Evolutionary conservation across 2,888 invertebrate genomes (phyloP), one percentile per base, ranked within the genome.

Genomic region (Pyrochroa serraticornis): DNA sequence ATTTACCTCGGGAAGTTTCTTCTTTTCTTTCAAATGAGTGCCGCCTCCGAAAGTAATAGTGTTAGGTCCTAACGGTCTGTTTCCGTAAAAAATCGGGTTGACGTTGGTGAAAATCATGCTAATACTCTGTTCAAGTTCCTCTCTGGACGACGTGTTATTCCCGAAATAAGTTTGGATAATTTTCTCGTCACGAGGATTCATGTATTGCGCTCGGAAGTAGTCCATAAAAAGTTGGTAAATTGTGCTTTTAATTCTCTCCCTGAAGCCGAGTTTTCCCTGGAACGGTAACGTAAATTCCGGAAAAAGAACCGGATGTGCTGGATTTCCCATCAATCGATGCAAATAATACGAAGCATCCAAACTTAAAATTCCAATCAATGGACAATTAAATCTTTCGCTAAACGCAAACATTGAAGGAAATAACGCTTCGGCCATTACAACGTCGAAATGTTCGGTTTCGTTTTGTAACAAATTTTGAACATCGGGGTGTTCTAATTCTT

Each of bases 261-360:
- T 79, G 34, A 78, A 69, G 10, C 73, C 80, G 49, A 82, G 65
- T 10, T 45, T 43, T 1, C 55, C 48, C 1, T 60, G 33, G 37
- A 48, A 56, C 0, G 68, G 64, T 1, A 71, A 41, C 8, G 63
- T 13, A 1, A 64, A 42, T 31, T 70, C 70, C 0, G 71, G 67
- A 42, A 63, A 50, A 3, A 64, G 37, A 6, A 64, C 44, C 0
- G 64, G 64, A 54, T 70, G 68, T 0, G 57, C 37, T 2, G 63
- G 66, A 46, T 70, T 69, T 12, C 68, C 68, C 36, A 67, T 46
- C 6, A 52, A 35, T 22, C 49, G 44, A 13, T 69, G 67, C n/a
- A 58, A 33, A 6, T 14, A 6, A 1, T 33, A 49, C 0, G 53
- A 22, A 6, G 53, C 58, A 34, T 66, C 69, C 5, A 69, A 49